Conservation (phyloP, 2,797 vertebrate genomes). For the Melanogrammus aeglefinus region DNA sequence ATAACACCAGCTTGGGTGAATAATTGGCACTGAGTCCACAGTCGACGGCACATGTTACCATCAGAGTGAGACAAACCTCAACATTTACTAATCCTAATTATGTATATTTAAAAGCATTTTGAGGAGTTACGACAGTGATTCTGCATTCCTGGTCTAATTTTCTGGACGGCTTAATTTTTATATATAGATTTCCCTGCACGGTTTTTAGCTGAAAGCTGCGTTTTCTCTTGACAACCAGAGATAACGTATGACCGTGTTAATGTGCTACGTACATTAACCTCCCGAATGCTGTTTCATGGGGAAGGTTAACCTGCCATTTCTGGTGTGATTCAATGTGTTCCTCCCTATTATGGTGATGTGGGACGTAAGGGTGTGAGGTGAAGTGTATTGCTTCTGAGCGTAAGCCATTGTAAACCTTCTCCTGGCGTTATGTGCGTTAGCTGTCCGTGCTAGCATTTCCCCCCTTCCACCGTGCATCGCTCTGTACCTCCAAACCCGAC, state of each 20-base stretch:
- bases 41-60: background rate
- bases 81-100: background rate
- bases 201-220: slow-evolving; percentile 27
- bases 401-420: background rate
- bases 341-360: slow-evolving; percentile 16
- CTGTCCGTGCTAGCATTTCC: background rate
- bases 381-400: slow-evolving; percentile 23
- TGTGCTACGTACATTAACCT: slow-evolving; percentile 21
- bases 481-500: background rate
- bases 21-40: background rate
- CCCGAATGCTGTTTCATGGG: slow-evolving; percentile 29
- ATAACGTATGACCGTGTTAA: slow-evolving; percentile 33
- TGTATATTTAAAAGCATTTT: background rate
- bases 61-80: background rate
- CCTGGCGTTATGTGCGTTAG: background rate
- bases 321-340: slow-evolving; percentile 23
- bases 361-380: background rate
- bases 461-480: background rate
- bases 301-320: slow-evolving; percentile 36
- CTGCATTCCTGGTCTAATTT: slow-evolving; percentile 18
- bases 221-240: slow-evolving; percentile 31
- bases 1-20: background rate
- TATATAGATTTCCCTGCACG: slow-evolving; percentile 20
- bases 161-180: slow-evolving; percentile 29
- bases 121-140: background rate